Base-by-base conservation (phyloP, 2,797 vertebrate species). In the Tamandua tetradactyla region DNA sequence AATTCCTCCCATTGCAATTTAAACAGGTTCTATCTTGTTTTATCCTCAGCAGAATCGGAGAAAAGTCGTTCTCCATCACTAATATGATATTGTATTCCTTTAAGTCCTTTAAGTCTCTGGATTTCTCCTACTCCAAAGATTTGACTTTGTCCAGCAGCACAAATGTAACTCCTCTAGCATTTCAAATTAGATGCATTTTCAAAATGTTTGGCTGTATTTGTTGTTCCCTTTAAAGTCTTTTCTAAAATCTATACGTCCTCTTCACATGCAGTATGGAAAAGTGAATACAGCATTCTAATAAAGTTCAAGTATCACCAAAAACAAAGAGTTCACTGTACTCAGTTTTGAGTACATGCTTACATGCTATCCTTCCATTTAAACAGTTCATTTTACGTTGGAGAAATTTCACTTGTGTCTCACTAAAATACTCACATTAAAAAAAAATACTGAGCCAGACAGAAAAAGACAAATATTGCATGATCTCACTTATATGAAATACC, bases 11-110 rank as follows among this genome's bases (percentile, higher is more conserved):
- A 74, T 22, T 91, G 44, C 69, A 85, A 93, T 95, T 95, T 94
- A 93, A 89, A 94, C 69, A 90, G 79, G 69, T 95, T 86, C 44
- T 94, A 78, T 94, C 81, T 91, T 87, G 71, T 75, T 89, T 94
- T 68, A 87, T 79, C 78, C 74, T 95, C 74, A 87, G 68, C 22
- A 47, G 47, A 94, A 87, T 89, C 72, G 87, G 84, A 95, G 84
- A 92, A 92, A 93, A 93, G 69, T 64, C 92, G 64, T 35, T 94
- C 52, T 40, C 71, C 83, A 82, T 68, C 40, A 89, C 59, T 82
- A 96, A 93, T 47, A 93, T 82, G 62, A 94, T 89, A 96, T 37
- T 66, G 87, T 89, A 89, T 93, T 95, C 78, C 91, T 91, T 89
- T 94, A 96, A 94, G 92, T 93, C 88, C 66, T 95, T 89, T 89